Evolutionary conservation across 2,113 vertebrate genomes (phyloP), one percentile per base, ranked within the genome.

Genomic region (Bettongia penicillata): DNA sequence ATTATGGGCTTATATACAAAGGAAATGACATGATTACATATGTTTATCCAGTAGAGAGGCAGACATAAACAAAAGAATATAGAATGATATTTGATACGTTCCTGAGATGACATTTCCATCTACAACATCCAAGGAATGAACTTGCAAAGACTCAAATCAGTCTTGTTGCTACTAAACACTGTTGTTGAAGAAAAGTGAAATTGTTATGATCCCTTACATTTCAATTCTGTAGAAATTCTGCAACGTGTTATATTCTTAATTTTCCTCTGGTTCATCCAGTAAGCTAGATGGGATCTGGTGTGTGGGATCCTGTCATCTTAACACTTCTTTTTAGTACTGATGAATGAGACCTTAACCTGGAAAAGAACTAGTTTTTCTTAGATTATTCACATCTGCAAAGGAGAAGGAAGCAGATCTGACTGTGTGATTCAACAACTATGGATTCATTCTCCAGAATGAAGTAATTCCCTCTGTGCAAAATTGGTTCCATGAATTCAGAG

Each of bases 321-420:
- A 50, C 37, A 51, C 8, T 48, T 53, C 5, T 96, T 94, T 93
- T 84, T 48, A 91, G 48, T 28, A 90, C 52, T 53, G 93, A 92
- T n/a, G 90, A 92, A 92, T 92, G n/a, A 96, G 49, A 90, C 68
- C 8, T 43, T 43, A 84, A 43, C n/a, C 68, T 84, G 2, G 68
- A 84, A 84, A 43, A 84, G 16, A 84, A 43, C 19, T 23, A 84
- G n/a, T 91, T 93, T 55, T 91, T 19, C 90, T 16, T 90, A 61
- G 94, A 55, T 89, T 94, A 57, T 53, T 48, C 25, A 91, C n/a
- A 84, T 84, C n/a, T 43, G 37, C 37, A n/a, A 84, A 25, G 6
- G 8, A 0, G n/a, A 89, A 92, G 16, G 43, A 93, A 91, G 91
- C 10, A 92, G 92, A 95, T 43, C 11, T 16, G 52, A 19, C 47